A percentile compares a stretch with the other conserved stretches of the same genome.
Conservation (phyloP, 2,113 vertebrate genomes). For the Antechinus flavipes region DNA sequence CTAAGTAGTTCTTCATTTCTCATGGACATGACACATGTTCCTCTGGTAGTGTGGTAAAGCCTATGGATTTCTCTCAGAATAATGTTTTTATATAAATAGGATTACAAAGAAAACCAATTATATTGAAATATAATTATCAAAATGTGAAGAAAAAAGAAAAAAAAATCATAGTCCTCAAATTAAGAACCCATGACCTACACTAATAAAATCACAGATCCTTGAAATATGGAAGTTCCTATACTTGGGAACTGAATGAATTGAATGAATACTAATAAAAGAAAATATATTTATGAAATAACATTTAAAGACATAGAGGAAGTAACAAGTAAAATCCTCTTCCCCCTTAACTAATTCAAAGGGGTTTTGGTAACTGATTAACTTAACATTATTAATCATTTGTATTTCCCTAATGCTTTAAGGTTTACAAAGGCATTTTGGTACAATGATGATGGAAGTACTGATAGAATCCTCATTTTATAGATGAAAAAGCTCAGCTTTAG, state of each 20-base stretch:
- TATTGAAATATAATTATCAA: not conserved
- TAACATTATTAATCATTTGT: slow-evolving; percentile 8
- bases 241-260: not conserved
- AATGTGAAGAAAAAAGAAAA: not conserved
- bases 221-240: not conserved
- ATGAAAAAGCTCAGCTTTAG: not conserved
- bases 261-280: not conserved
- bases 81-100: not conserved
- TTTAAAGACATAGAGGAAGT: slow-evolving; percentile 39
- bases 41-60: not conserved
- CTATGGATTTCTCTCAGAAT: not conserved
- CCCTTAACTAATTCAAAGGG: slow-evolving; percentile 40
- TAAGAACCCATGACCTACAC: not conserved
- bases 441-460: not conserved
- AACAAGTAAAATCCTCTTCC: slow-evolving; percentile 25
- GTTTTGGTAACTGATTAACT: slow-evolving; percentile 59
- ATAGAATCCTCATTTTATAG: not conserved
- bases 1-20: not conserved
- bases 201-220: not conserved
- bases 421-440: not conserved
- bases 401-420: not conserved
- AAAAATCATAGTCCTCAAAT: not conserved
- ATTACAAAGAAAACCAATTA: not conserved
- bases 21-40: not conserved
- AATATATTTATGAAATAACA: slow-evolving; percentile 26